Conservation (phyloP, 2,113 vertebrate species). For the Cyanistes caeruleus region DNA sequence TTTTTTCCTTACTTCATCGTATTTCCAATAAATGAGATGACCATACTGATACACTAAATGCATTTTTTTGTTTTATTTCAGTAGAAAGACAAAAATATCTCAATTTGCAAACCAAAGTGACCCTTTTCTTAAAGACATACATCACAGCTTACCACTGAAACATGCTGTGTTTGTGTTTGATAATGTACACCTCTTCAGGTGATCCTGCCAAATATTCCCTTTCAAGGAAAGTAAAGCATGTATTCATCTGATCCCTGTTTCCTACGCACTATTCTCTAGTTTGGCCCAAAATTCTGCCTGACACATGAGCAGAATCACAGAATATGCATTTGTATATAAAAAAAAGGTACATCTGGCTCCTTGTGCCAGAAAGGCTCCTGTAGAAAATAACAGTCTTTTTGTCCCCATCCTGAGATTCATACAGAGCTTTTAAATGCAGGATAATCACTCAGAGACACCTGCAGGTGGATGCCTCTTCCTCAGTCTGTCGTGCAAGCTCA, state of each 20-base stretch:
- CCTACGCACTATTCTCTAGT: not conserved
- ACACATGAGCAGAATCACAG: not conserved
- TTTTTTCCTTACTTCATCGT: not conserved
- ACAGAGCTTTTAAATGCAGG: not conserved
- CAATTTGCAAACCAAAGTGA: not conserved
- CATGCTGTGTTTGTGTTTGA: not conserved
- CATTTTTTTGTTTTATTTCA: not conserved
- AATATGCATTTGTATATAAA: not conserved
- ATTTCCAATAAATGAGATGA: not conserved
- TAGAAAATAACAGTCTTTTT: slow-evolving; percentile 43
- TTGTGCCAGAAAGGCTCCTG: slow-evolving; percentile 17
- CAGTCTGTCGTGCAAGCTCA: not conserved
- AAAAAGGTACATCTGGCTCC: slow-evolving; percentile 48
- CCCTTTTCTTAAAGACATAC: not conserved
- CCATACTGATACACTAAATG: not conserved
- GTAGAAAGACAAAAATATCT: not conserved
- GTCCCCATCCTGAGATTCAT: not conserved
- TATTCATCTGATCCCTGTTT: not conserved
- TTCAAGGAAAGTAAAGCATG: not conserved
- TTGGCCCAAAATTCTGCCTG: not conserved
- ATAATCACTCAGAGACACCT: slow-evolving; percentile 18
- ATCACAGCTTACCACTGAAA: not conserved
- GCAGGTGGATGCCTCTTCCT: slow-evolving; percentile 23
- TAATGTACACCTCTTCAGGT: not conserved
- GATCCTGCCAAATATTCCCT: not conserved